Base-by-base conservation (phyloP, 2,797 vertebrate genomes). In the Trachurus trachurus region DNA sequence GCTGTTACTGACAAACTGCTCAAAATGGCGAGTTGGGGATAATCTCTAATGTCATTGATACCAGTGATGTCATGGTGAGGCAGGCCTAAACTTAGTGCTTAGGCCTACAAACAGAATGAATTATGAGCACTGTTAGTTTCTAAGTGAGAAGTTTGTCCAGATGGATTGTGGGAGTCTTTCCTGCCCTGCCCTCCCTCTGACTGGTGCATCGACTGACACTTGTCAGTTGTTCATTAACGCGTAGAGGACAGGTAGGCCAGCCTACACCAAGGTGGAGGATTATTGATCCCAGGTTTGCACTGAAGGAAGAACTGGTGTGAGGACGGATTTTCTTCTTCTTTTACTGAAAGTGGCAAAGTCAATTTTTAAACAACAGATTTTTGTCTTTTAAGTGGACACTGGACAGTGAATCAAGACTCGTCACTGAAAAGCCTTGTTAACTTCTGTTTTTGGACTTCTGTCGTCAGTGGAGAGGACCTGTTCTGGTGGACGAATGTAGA, bases 221-320 rank as follows among this genome's bases (percentile, higher is more conserved):
- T 9, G 4, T 57, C 72, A 74, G 94, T 95, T 95, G 92, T 95
- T 95, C 92, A 95, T 95, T 95, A 95, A 95, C 95, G 5, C 29
- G 37, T 45, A 19, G 50, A 71, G 75, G 84, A 79, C 81, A 86
- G 81, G 78, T 75, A 77, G 82, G 85, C 19, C 61, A 67, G 72
- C 66, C 49, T 6, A 17, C 26, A 76, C 56, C 82, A 66, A 85
- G 71, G 71, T 34, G 74, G 66, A 83, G 3, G 72, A 79, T 77
- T 82, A 85, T 74, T 81, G 80, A 90, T 76, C 68, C 54, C 47
- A 37, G 50, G 53, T 74, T 81, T 61, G 52, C 67, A 34, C 26
- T 4, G 13, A 9, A 68, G 67, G 52, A 87, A 50, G 39, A 71
- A 52, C 53, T 17, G 50, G 10, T 4, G 16, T 12, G 11, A 71